A percentile compares a stretch with the other conserved stretches of the same genome.
Evolutionary conservation across 92 coral and sea anemone species (phyloP).

Genomic region (Porites evermanni): DNA sequence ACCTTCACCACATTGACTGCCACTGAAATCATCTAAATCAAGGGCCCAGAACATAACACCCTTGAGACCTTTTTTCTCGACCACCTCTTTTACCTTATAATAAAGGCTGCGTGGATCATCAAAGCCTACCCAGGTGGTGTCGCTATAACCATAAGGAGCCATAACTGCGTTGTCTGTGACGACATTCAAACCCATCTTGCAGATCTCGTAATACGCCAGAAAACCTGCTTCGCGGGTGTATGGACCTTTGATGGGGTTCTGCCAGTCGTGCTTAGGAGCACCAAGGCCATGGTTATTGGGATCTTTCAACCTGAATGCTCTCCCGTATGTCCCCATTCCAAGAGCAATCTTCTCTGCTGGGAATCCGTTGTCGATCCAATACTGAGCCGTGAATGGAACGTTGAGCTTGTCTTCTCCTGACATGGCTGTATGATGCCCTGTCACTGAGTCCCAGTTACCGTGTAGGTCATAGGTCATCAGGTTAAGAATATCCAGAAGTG

Average conservation of each 20-base stretch:
- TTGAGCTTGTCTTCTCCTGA: slow-evolving; percentile 66
- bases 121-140: slow-evolving; percentile 57
- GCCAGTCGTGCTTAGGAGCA: slow-evolving; percentile 30
- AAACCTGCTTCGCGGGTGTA: slow-evolving; percentile 54
- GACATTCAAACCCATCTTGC: slow-evolving; percentile 33
- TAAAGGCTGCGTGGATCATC: slow-evolving; percentile 37
- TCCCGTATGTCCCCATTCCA: slow-evolving; percentile 61
- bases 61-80: slow-evolving; percentile 38
- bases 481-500: slow-evolving; percentile 74
- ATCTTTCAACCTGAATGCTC: slow-evolving; percentile 40
- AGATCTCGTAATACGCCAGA: slow-evolving; percentile 65
- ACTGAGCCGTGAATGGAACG: slow-evolving; percentile 36
- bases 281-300: slow-evolving; percentile 30
- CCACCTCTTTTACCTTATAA: slow-evolving; percentile 29
- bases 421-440: slow-evolving; percentile 90
- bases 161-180: slow-evolving; percentile 14
- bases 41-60: slow-evolving; percentile 80
- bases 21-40: slow-evolving; percentile 66
- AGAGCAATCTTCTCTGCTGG: slow-evolving; percentile 58
- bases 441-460: slow-evolving; percentile 81
- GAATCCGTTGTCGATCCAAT: slow-evolving; percentile 55
- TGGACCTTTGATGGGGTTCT: slow-evolving; percentile 24
- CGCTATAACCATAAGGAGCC: slow-evolving; percentile 42
- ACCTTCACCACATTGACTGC: slow-evolving; percentile 61
- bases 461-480: slow-evolving; percentile 85